phyloP scores from a whole-genome alignment of 2,113 vertebrate genomes.

The Nothocercus julius region DNA sequence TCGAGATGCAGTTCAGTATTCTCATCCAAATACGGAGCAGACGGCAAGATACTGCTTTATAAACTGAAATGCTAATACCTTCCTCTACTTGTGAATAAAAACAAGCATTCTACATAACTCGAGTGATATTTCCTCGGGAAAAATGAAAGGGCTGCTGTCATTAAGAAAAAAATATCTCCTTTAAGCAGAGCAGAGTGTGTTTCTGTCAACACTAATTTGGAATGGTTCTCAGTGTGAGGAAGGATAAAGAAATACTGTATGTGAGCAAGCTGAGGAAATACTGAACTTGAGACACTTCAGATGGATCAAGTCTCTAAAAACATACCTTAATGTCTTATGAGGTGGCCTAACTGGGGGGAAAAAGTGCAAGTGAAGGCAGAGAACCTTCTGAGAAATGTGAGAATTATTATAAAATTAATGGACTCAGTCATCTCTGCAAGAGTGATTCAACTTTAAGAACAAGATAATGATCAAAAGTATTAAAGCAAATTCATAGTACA shows the following conservation, averaged over 20 bases:
- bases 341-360: not conserved
- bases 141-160: not conserved
- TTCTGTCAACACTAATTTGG: not conserved
- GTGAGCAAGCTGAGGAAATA: not conserved
- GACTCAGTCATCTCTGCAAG: not conserved
- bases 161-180: not conserved
- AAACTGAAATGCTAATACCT: constrained; percentile 31
- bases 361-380: not conserved
- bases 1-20: constrained; percentile 20
- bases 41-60: not conserved
- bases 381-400: not conserved
- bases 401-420: not conserved
- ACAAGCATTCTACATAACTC: constrained; percentile 16
- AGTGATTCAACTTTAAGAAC: not conserved
- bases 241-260: not conserved
- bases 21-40: not conserved
- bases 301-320: not conserved
- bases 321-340: not conserved
- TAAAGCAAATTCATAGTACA: not conserved
- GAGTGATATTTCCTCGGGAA: constrained; percentile 9
- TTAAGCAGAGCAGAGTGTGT: not conserved
- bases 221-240: not conserved
- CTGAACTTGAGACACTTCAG: not conserved
- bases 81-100: not conserved
- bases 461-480: not conserved